Conservation (phyloP, 2,888 invertebrate species). For the Lymantria dispar region DNA sequence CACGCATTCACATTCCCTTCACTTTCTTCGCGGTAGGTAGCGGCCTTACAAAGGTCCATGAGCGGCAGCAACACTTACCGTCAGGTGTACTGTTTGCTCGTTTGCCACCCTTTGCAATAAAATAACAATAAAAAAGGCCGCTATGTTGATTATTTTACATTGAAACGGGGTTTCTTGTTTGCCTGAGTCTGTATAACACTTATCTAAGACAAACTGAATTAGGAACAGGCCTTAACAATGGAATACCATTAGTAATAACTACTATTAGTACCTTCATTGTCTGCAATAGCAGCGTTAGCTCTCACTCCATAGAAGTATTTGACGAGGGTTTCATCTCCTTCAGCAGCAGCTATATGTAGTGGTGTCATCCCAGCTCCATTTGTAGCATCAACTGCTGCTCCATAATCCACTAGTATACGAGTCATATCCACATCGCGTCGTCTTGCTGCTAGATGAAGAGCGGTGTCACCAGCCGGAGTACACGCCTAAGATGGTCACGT, state of each 20-base stretch:
- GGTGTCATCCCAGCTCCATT: conserved; percentile 98
- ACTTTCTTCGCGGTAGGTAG: no score
- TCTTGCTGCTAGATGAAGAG: conserved; percentile 96
- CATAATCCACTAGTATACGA: conserved; percentile 94
- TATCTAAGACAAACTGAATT: no score
- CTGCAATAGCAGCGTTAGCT: conserved; percentile 96
- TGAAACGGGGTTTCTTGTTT: no score
- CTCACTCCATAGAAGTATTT: conserved; percentile 97
- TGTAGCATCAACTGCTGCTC: conserved; percentile 94
- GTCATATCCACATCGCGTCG: conserved; percentile 96
- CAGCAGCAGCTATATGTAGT: conserved; percentile 96
- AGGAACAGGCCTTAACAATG: no score
- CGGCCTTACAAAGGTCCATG: no score
- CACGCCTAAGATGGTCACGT: conserved; percentile 78
- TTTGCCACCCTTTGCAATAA: no score
- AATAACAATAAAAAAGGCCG: no score
- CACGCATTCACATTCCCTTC: no score
- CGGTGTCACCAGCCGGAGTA: conserved; percentile 94
- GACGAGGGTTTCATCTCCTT: conserved; percentile 96
- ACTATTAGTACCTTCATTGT: conserved; percentile 89
- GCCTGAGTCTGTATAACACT: no score
- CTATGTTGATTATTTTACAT: no score
- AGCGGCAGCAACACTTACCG: no score
- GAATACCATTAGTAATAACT: not conserved
- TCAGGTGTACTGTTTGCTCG: no score